Percentiles rank a stretch among this genome's conserved stretches.
Conservation (phyloP, 2,888 invertebrate species). For the Imbricaverruca yamaguchii region DNA sequence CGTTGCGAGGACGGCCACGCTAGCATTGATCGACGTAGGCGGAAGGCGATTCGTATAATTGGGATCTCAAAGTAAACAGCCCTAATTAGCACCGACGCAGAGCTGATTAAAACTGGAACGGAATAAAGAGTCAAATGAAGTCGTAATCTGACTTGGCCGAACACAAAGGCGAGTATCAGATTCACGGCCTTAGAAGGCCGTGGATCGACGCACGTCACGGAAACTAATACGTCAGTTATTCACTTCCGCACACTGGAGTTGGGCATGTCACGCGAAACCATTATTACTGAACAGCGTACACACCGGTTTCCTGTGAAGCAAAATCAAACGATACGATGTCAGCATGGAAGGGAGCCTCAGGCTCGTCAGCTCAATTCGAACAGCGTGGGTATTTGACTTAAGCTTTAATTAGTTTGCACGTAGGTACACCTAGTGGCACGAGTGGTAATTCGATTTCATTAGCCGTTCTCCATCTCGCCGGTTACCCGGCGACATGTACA, state of each 20-base stretch:
- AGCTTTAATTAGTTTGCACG: slow-evolving; percentile 1
- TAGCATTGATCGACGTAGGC: background rate
- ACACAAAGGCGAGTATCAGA: background rate
- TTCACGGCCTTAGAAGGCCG: background rate
- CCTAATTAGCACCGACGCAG: slow-evolving; percentile 7
- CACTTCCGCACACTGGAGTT: no score
- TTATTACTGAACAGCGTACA: no score
- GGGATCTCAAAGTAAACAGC: slow-evolving; percentile 18
- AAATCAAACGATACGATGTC: no score
- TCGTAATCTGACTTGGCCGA: background rate
- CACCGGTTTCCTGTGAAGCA: no score
- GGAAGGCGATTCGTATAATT: slow-evolving; percentile 21
- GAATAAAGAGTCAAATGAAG: slow-evolving; percentile 12
- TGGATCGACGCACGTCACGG: background rate
- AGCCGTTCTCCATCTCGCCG: background rate
- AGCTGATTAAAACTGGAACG: slow-evolving; percentile 15
- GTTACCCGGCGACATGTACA: background rate
- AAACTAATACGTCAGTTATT: no score
- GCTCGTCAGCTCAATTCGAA: no score
- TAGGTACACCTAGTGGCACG: background rate
- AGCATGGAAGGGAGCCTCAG: no score
- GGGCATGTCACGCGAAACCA: no score
- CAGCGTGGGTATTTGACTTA: background rate
- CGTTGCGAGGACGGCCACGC: background rate
- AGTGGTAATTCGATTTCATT: slow-evolving; percentile 5